Percentiles rank a stretch among this genome's conserved stretches.
phyloP scores from a whole-genome alignment of 2,888 invertebrate genomes.

The Steinernema scapterisci region DNA sequence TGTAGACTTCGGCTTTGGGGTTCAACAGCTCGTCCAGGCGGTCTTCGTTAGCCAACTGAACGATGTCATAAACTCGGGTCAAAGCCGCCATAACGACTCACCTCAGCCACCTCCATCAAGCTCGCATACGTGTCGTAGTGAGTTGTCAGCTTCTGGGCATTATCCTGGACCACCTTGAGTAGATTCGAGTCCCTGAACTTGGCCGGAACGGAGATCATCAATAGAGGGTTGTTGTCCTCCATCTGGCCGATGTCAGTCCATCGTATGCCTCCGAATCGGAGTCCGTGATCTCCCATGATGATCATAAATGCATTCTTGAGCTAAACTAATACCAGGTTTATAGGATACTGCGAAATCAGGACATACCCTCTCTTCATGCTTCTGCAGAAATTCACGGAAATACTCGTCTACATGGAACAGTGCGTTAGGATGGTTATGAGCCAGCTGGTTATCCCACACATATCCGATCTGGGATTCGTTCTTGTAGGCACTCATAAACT shows the following conservation, averaged over 20 bases:
- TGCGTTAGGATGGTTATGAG: not conserved
- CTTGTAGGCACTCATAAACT: not conserved
- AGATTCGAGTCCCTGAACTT: constrained; percentile 36
- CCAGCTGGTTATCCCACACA: not conserved
- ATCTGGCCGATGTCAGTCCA: constrained; percentile 40
- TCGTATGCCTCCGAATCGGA: constrained; percentile 43
- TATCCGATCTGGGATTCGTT: not conserved
- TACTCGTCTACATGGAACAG: not conserved
- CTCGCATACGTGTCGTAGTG: constrained; percentile 48
- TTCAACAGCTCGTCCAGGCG: not conserved
- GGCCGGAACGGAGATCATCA: constrained; percentile 43
- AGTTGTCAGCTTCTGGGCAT: constrained; percentile 42
- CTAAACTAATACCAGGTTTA: constrained; percentile 26
- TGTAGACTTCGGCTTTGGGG: not conserved
- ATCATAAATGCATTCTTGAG: constrained; percentile 49
- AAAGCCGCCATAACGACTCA: not conserved
- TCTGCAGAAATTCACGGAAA: not conserved
- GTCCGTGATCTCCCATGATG: constrained; percentile 50
- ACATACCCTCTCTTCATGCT: not conserved
- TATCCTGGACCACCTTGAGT: constrained; percentile 37
- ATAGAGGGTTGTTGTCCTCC: constrained; percentile 44
- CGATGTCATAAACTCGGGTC: not conserved
- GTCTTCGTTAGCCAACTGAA: not conserved
- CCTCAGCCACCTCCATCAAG: constrained; percentile 45
- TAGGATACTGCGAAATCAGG: not conserved